These are phyloP conservation scores for Ylistrum balloti DNA, from an alignment of 1,140 invertebrate species.

Conservation along the genomic window DNA sequence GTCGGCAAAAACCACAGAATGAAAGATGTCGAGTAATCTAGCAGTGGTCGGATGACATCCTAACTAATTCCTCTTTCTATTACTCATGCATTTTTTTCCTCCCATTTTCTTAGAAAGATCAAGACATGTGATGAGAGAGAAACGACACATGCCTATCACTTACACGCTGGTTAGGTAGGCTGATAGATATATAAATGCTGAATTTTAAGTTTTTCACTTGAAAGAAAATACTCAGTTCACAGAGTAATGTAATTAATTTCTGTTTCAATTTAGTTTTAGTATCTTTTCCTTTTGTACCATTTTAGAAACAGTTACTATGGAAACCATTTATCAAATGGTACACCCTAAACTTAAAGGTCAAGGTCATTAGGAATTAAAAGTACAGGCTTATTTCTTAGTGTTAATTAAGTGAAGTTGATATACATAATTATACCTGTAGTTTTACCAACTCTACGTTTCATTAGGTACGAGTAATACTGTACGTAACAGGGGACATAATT, in stretches of 20 bases:
- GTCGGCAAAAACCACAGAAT: conserved; percentile 27
- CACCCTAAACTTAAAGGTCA: conserved; percentile 12
- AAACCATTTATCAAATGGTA: neutral
- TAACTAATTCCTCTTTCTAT: neutral
- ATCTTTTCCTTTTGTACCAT: neutral
- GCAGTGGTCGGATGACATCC: conserved; percentile 4
- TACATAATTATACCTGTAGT: neutral
- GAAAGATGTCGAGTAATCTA: conserved; percentile 14
- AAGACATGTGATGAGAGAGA: neutral
- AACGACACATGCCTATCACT: neutral
- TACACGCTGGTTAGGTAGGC: neutral
- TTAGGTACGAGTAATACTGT: neutral
- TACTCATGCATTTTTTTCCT: neutral
- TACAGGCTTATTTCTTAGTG: neutral
- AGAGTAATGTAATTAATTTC: neutral
- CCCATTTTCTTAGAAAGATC: neutral
- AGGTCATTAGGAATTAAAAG: neutral
- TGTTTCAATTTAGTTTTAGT: neutral
- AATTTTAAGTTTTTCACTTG: neutral
- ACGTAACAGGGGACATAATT: neutral
- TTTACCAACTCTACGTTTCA: neutral
- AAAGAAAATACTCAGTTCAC: conserved; percentile 6
- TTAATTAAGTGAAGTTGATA: neutral
- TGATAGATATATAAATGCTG: conserved; percentile 21
- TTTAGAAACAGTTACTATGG: conserved; percentile 8